These are phyloP conservation scores for Cydia strobilella DNA, from an alignment of 1,140 invertebrate species.

Conservation along the genomic window DNA sequence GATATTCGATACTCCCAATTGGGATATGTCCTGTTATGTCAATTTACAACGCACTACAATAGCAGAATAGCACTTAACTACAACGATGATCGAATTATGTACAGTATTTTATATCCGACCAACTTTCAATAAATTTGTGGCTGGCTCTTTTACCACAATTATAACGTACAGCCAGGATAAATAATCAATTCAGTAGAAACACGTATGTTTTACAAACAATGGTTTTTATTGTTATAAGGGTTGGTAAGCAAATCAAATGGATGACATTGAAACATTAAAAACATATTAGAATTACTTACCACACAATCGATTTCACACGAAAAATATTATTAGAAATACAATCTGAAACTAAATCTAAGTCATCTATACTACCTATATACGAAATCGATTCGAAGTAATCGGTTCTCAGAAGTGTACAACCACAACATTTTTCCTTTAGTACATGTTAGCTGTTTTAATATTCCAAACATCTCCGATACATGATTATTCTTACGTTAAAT, in stretches of 20 bases:
- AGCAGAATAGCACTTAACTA: not conserved
- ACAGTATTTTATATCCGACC: not conserved
- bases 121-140: not conserved
- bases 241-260: no score
- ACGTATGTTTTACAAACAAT: not conserved
- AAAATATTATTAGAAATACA: no score
- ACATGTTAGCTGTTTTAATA: slow-evolving; percentile 6
- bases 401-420: not conserved
- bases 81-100: not conserved
- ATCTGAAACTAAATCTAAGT: not conserved
- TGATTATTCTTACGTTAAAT: slow-evolving; percentile 32
- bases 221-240: no score
- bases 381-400: not conserved
- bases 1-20: no score
- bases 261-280: no score
- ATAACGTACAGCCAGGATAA: not conserved
- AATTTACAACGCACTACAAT: not conserved
- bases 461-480: slow-evolving; percentile 4
- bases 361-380: not conserved
- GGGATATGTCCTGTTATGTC: no score
- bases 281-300: no score
- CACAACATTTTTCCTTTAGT: not conserved
- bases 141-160: not conserved
- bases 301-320: not conserved
- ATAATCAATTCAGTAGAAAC: not conserved